Evolutionary conservation across 2,888 invertebrate species (phyloP), one percentile per base, ranked within the genome.

Genomic region (Cephalotes varians): DNA sequence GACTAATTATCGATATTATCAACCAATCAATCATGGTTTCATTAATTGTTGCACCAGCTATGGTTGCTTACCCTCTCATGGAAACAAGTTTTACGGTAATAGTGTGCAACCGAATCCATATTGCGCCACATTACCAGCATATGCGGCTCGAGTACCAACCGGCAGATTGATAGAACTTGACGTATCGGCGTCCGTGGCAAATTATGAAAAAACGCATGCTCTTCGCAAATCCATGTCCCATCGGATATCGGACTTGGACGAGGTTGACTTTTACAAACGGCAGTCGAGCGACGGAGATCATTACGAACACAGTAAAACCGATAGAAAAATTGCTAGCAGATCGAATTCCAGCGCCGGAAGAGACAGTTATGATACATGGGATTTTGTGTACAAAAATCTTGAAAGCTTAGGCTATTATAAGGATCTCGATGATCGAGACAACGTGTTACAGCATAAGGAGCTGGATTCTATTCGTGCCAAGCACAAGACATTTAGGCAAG

Each of bases 371-470:
- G 97, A 97, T 87, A 96, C 96, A 73, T 98, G 98, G 98, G 97
- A 97, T 92, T 97, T 97, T 92, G 97, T 98, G 0, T 98, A 97
- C 92, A 96, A 96, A 88, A 97, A 97, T 92, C 95, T 98, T 49
- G 97, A 97, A 82, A 97, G 96, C 88, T 96, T 97, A 90, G 97
- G 97, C 0, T 97, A 97, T 88, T 95, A 95, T 1, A 95, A 95
- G 40, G 97, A 97, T 89, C 93, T 96, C 9, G 96, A 96, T 0
- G 96, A 96, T 89, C 94, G 97, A 65, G 97, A 96, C 80, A 96
- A 97, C 89, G 95, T 97, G 80, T 89, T 96, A 56, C 77, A 71
- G 10, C 96, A 96, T 9, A 93, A 91, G n/a, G 91, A 92, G 37
- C 67, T 85, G 21, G 85, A 90, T 54, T 65, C 82, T 9, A 69